phyloP scores from a whole-genome alignment of 2,888 invertebrate species.

The Drosophila pegasa region DNA sequence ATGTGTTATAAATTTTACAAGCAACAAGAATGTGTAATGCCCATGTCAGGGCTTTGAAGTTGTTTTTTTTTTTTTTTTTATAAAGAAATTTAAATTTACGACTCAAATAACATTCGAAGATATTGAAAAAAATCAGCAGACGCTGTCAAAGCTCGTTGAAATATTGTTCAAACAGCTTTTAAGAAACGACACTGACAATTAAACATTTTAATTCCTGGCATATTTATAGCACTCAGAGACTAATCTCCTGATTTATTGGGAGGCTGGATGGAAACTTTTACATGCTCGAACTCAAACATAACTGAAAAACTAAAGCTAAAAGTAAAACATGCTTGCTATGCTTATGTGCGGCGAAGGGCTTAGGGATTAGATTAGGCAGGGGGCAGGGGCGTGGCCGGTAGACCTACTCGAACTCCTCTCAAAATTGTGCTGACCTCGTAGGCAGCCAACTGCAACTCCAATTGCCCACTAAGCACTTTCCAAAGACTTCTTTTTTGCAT shows the following conservation, averaged over 20 bases:
- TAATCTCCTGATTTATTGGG: constrained; percentile 20
- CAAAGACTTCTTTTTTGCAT: constrained; percentile 77
- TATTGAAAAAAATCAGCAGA: background rate
- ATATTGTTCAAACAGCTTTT: background rate
- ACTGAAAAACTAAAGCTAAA: background rate
- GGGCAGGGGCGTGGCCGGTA: background rate
- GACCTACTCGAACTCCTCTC: background rate
- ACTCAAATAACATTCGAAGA: background rate
- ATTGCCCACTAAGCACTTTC: constrained; percentile 79
- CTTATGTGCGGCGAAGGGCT: background rate
- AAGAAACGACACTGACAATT: constrained; percentile 1
- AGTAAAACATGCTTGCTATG: constrained; percentile 3
- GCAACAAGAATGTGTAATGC: background rate
- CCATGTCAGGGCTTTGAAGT: constrained; percentile 1
- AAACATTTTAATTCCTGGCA: constrained; percentile 8
- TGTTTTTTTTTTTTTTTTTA: background rate
- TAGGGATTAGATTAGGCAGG: background rate
- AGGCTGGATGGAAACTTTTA: constrained; percentile 6
- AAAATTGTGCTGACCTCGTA: constrained; percentile 43
- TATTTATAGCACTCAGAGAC: constrained; percentile 3
- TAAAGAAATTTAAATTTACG: background rate
- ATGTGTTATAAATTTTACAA: background rate
- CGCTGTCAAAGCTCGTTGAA: background rate
- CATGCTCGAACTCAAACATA: constrained; percentile 18
- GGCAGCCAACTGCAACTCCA: constrained; percentile 61